These are phyloP conservation scores for Panonychus citri DNA, from an alignment of 1,140 invertebrate genomes.

Conservation along the genomic window DNA sequence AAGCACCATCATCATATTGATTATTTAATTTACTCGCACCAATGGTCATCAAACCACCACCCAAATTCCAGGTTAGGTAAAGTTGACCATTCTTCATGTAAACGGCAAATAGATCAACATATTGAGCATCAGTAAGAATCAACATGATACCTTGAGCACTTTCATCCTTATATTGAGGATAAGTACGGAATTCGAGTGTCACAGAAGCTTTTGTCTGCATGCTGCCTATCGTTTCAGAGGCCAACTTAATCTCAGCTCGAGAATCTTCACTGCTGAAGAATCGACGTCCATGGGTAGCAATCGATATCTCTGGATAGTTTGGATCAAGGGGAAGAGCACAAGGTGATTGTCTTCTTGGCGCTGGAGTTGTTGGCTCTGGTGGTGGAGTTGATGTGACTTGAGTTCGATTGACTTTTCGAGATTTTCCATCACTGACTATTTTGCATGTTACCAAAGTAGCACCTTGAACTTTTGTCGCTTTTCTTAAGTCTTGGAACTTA, in stretches of 20 bases:
- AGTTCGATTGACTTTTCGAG: neutral
- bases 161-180: constrained; percentile 54
- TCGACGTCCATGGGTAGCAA: constrained; percentile 6
- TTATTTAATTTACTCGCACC: constrained; percentile 16
- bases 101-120: constrained; percentile 51
- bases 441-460: constrained; percentile 42
- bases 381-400: neutral
- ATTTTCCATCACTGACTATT: constrained; percentile 7
- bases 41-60: constrained; percentile 37
- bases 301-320: constrained; percentile 1
- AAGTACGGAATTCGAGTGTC: neutral
- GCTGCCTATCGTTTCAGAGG: constrained; percentile 25
- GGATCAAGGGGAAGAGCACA: constrained; percentile 3
- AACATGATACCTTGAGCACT: constrained; percentile 56
- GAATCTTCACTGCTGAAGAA: constrained; percentile 21
- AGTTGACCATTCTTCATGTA: constrained; percentile 52
- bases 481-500: constrained; percentile 52
- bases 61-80: constrained; percentile 45
- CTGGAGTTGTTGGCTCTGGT: neutral
- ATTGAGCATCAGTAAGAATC: constrained; percentile 41
- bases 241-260: constrained; percentile 39
- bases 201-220: constrained; percentile 38
- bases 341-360: neutral
- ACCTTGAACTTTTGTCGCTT: constrained; percentile 34
- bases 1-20: constrained; percentile 52